Evolutionary conservation across 1,140 invertebrate species (phyloP).

Genomic region (Drosophila insularis): DNA sequence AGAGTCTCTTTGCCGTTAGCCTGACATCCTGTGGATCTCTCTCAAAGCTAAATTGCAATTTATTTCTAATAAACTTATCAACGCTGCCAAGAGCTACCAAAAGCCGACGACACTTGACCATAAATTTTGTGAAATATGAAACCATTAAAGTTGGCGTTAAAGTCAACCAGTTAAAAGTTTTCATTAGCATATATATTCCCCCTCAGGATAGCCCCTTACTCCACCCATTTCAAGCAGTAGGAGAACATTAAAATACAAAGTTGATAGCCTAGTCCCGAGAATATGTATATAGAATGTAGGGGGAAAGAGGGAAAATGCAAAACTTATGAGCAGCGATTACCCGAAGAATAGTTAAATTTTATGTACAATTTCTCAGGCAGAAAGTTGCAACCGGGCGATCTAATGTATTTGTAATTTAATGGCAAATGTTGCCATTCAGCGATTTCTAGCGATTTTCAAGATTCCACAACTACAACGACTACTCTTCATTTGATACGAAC

Average conservation of each 20-base stretch:
- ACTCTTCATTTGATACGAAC: slow-evolving; percentile 35
- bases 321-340: slow-evolving; percentile 69
- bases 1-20: slow-evolving; percentile 42
- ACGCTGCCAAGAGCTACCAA: slow-evolving; percentile 68
- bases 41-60: slow-evolving; percentile 72
- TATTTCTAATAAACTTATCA: slow-evolving; percentile 81
- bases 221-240: background rate
- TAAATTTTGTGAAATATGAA: slow-evolving; percentile 79
- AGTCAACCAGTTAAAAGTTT: slow-evolving; percentile 51
- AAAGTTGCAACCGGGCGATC: slow-evolving; percentile 42
- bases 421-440: slow-evolving; percentile 67
- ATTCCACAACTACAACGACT: background rate
- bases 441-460: slow-evolving; percentile 30
- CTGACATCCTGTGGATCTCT: slow-evolving; percentile 7
- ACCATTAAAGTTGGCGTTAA: slow-evolving; percentile 62
- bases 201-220: background rate
- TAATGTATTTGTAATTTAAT: slow-evolving; percentile 81
- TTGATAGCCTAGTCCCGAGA: slow-evolving; percentile 46
- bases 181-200: slow-evolving; percentile 73
- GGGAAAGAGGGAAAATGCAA: background rate
- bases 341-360: slow-evolving; percentile 64
- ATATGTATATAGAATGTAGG: background rate
- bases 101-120: slow-evolving; percentile 43
- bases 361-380: slow-evolving; percentile 60
- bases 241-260: slow-evolving; percentile 66